Evolutionary conservation across 2,888 invertebrate species (phyloP), one percentile per base, ranked within the genome.

Genomic region (Harmothoe impar): DNA sequence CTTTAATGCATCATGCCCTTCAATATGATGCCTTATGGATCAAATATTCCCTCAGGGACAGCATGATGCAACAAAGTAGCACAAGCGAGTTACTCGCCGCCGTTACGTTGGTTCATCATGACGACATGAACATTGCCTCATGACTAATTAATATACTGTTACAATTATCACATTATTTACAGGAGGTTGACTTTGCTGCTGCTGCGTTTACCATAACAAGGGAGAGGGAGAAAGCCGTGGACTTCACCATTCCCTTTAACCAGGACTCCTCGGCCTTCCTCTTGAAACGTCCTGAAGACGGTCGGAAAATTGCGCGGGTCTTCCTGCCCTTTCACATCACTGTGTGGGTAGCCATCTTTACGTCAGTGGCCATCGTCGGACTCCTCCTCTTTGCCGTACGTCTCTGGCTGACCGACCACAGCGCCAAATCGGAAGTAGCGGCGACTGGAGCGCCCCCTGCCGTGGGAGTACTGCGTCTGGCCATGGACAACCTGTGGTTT

Each of bases 111-210:
- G n/a, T n/a, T n/a, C n/a, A n/a, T n/a, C n/a, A n/a, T n/a, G n/a
- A n/a, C n/a, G n/a, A n/a, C n/a, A n/a, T n/a, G n/a, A n/a, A n/a
- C n/a, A n/a, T n/a, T n/a, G n/a, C n/a, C n/a, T n/a, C n/a, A n/a
- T n/a, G n/a, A n/a, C n/a, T n/a, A n/a, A n/a, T n/a, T n/a, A n/a
- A n/a, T n/a, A n/a, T n/a, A n/a, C n/a, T n/a, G n/a, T n/a, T n/a
- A n/a, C n/a, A n/a, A 43, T 43, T 43, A 7, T 43, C 10, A 43
- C 43, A 43, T 43, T 43, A 7, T 43, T 43, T 23, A 15, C 33
- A 94, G 94, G 91, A 94, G 62, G 92, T 92, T 7, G 93, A 93
- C 52, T 92, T 94, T 72, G 94, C 92, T 20, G 89, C 93, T 35
- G 94, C 93, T 10, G 92, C 93, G 0, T 92, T 94, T 56, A 93